phyloP scores from a whole-genome alignment of 2,888 invertebrate species.

The Polymixis lichenea region DNA sequence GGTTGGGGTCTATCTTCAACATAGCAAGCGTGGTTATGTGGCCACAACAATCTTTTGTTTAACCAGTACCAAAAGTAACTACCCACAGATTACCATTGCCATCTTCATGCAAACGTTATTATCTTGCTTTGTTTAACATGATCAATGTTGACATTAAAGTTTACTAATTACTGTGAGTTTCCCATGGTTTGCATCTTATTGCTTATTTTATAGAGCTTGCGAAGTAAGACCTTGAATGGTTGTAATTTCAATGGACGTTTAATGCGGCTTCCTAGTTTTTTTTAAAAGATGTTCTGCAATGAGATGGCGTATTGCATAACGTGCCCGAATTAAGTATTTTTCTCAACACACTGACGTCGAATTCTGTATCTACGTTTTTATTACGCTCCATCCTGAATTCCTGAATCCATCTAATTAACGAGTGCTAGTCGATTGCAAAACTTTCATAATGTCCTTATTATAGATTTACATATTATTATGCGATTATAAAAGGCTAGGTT shows the following conservation, averaged over 20 bases:
- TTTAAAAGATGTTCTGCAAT: constrained; percentile 49
- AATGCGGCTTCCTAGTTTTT: constrained; percentile 63
- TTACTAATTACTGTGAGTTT: constrained; percentile 58
- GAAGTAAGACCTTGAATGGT: constrained; percentile 68
- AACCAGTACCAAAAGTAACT: not conserved
- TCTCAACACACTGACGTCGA: not conserved
- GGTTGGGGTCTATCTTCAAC: not conserved
- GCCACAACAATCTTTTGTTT: not conserved
- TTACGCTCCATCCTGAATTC: not conserved
- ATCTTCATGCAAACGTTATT: constrained; percentile 50
- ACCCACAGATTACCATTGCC: constrained; percentile 40
- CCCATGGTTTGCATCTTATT: constrained; percentile 69
- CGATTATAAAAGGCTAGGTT: not conserved
- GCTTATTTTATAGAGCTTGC: constrained; percentile 65
- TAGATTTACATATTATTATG: not conserved
- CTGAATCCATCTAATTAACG: not conserved
- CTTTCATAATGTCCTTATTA: not conserved
- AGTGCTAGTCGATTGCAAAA: constrained; percentile 18
- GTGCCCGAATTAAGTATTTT: constrained; percentile 14
- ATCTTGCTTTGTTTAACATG: constrained; percentile 46
- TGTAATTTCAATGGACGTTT: constrained; percentile 61
- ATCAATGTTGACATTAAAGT: constrained; percentile 51
- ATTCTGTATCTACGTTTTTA: constrained; percentile 3
- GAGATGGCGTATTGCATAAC: constrained; percentile 43
- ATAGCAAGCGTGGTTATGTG: not conserved